Conservation (phyloP, 2,113 vertebrate species). For the Passer montanus region DNA sequence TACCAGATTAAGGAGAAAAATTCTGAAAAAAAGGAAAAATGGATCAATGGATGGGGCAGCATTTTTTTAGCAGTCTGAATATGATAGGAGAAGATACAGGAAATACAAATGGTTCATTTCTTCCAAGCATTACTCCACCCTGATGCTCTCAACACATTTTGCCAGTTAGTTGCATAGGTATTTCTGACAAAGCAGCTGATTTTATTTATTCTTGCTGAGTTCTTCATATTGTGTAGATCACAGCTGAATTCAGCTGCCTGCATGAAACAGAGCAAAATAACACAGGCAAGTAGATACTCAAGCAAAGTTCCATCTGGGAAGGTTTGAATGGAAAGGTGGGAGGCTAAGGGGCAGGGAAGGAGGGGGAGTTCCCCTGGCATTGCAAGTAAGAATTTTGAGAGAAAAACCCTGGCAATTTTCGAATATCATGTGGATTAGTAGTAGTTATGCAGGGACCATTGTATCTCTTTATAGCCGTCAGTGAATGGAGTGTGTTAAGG, state of each 20-base stretch:
- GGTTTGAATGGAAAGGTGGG: not conserved
- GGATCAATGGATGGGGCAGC: not conserved
- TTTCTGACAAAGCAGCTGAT: not conserved
- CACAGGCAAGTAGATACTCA: not conserved
- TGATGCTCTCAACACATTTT: not conserved
- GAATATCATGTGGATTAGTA: not conserved
- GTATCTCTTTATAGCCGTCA: conserved; percentile 15
- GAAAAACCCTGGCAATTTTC: not conserved
- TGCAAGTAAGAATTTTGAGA: not conserved
- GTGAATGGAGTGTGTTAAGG: not conserved
- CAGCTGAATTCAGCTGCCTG: not conserved
- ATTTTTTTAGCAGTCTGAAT: not conserved
- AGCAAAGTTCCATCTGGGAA: not conserved
- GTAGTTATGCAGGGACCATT: not conserved
- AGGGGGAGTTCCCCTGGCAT: not conserved
- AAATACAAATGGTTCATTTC: not conserved
- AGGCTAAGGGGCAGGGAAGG: not conserved
- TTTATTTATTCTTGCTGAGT: not conserved
- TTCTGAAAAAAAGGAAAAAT: not conserved
- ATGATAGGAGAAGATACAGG: not conserved
- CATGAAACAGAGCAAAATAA: not conserved
- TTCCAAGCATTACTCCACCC: not conserved
- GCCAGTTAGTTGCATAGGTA: not conserved
- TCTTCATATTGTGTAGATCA: not conserved
- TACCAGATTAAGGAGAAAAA: not conserved